phyloP scores from a whole-genome alignment of 2,113 vertebrate species.

The Semnornis frantzii region DNA sequence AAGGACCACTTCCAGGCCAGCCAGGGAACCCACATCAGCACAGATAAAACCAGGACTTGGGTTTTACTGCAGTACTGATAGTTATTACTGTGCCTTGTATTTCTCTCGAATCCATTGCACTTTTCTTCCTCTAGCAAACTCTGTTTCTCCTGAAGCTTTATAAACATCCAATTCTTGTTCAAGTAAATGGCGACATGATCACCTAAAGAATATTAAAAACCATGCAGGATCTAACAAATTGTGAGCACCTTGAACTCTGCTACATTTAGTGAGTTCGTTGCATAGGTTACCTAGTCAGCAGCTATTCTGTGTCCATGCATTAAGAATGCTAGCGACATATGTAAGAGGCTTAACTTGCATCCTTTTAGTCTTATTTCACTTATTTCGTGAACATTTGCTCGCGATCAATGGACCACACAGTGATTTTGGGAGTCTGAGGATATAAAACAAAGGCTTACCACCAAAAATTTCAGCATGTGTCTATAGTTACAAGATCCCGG shows the following conservation, averaged over 20 bases:
- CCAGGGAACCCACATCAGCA: accelerated
- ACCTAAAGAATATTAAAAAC: not conserved
- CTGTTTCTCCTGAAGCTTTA: not conserved
- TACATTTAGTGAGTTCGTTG: not conserved
- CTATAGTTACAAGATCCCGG: not conserved
- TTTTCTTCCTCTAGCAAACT: not conserved
- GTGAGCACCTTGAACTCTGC: not conserved
- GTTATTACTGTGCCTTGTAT: not conserved
- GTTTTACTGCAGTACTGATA: not conserved
- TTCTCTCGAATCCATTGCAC: not conserved
- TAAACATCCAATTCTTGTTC: not conserved
- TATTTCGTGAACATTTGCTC: not conserved
- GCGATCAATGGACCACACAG: not conserved
- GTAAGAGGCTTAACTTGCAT: not conserved
- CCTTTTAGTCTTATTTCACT: not conserved
- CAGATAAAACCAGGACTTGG: not conserved
- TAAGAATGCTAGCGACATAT: accelerated
- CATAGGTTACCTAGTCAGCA: not conserved
- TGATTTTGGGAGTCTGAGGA: not conserved
- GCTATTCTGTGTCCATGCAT: too few relatives aligned
- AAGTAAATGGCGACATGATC: not conserved
- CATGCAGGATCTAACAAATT: not conserved
- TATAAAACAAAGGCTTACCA: not conserved
- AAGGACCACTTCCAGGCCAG: not conserved
- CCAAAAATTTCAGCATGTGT: not conserved